Evolutionary conservation across 2,113 vertebrate species (phyloP).

Genomic region (Narcine bancroftii): DNA sequence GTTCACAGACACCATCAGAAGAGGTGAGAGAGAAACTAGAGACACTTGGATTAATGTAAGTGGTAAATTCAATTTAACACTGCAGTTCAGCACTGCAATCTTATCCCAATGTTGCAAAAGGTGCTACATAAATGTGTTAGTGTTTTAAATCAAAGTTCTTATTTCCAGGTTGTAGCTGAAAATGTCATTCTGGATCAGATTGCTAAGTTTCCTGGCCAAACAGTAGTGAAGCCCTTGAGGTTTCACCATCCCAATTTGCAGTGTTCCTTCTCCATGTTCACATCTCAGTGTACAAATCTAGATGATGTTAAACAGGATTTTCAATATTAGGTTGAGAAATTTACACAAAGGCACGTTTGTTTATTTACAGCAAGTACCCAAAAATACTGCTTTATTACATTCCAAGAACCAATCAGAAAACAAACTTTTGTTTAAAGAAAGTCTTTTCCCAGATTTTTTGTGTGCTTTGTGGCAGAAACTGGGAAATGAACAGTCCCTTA

Average conservation of each 20-base stretch:
- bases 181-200: not conserved
- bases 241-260: not conserved
- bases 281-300: not conserved
- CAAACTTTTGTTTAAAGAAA: not conserved
- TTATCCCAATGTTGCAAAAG: too few relatives aligned
- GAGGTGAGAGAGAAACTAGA: too few relatives aligned
- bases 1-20: too few relatives aligned
- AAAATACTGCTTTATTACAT: not conserved
- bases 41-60: too few relatives aligned
- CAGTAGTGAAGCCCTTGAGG: not conserved
- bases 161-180: not conserved
- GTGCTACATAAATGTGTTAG: not conserved
- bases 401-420: not conserved
- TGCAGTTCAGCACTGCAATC: too few relatives aligned
- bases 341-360: not conserved
- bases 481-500: not conserved
- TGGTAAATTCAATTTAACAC: too few relatives aligned
- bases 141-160: not conserved
- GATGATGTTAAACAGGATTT: not conserved
- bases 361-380: not conserved
- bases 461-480: not conserved
- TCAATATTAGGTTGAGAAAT: not conserved
- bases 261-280: not conserved
- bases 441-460: not conserved
- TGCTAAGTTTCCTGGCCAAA: not conserved